Evolutionary conservation across 2,113 vertebrate species (phyloP), one percentile per base, ranked within the genome.

Genomic region (Stigmatopora nigra): DNA sequence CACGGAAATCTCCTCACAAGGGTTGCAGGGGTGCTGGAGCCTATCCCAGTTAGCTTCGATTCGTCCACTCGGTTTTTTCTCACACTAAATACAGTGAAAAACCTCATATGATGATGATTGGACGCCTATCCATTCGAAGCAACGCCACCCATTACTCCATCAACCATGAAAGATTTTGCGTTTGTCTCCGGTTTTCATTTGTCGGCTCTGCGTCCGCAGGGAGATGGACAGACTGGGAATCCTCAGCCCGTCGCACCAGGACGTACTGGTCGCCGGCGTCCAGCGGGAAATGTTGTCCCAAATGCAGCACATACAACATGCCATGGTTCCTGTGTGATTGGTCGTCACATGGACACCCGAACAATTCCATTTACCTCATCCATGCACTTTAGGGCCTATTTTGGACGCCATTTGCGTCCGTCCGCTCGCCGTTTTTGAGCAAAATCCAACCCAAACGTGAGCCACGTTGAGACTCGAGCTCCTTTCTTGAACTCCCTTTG

Each of bases 311-410:
- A 93, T 97, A 86, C 94, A 98, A 20, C 94, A 95, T 90, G 93
- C 95, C 71, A 98, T 98, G 96, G 95, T 98, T 85, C 96, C 96
- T 0, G 95, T 98, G 86, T 98, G 94, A 98, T 87, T 85, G 78
- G 81, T 80, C 22, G 81, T 80, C 22, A 38, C 67, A 67, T 2
- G 59, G 80, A 91, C 91, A 91, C 89, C 81, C 90, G 75, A 84
- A 78, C 65, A 81, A 69, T 78, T 93, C 93, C 90, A 93, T 95
- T 95, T 97, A 98, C 96, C 95, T 98, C 95, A 97, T 97, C 91
- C 94, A 95, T 95, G 96, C 96, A 98, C 96, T 98, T 98, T 98
- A 98, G 94, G 93, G 92, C 89, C 88, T 89, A 89, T 90, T 53
- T 88, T 83, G 75, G 25, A 31, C 25, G 77, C 55, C 71, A 83